phyloP scores from a whole-genome alignment of 2,113 vertebrate species.

The Pelecanus crispus region DNA sequence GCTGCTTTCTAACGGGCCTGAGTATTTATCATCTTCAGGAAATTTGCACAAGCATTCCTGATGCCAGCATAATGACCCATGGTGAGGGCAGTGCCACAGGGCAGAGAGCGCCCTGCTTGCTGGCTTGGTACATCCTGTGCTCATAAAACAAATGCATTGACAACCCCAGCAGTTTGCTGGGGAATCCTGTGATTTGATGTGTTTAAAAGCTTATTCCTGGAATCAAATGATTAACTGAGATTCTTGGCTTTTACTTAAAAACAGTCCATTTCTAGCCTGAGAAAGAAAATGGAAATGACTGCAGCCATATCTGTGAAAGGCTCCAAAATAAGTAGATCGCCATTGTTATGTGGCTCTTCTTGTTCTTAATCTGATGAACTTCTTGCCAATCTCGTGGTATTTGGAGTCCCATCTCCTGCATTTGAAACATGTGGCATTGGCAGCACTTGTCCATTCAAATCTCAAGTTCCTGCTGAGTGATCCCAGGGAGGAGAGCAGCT shows the following conservation, averaged over 20 bases:
- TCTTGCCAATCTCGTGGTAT: not conserved
- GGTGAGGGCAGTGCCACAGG: not conserved
- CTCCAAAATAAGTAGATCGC: not conserved
- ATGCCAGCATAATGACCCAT: not conserved
- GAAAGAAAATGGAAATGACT: constrained; percentile 9
- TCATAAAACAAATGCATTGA: not conserved
- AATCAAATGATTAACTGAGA: constrained; percentile 28
- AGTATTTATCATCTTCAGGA: not conserved
- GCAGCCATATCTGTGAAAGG: not conserved
- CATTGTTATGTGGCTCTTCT: not conserved
- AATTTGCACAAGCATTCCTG: not conserved
- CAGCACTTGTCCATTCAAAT: constrained; percentile 9
- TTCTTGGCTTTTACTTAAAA: constrained; percentile 21
- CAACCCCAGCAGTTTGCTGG: not conserved
- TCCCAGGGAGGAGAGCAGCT: not conserved
- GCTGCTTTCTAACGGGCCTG: not conserved
- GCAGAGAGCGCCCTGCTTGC: not conserved
- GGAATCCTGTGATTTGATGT: not conserved
- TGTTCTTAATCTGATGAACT: constrained; percentile 15
- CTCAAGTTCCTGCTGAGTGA: not conserved
- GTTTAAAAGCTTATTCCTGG: constrained; percentile 11
- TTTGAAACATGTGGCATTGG: constrained; percentile 4
- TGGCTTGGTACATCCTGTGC: not conserved
- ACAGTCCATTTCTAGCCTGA: not conserved
- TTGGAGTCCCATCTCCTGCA: not conserved